phyloP scores from a whole-genome alignment of 35 echinoderm and acorn worm genomes.

The Hemicentrotus pulcherrimus region DNA sequence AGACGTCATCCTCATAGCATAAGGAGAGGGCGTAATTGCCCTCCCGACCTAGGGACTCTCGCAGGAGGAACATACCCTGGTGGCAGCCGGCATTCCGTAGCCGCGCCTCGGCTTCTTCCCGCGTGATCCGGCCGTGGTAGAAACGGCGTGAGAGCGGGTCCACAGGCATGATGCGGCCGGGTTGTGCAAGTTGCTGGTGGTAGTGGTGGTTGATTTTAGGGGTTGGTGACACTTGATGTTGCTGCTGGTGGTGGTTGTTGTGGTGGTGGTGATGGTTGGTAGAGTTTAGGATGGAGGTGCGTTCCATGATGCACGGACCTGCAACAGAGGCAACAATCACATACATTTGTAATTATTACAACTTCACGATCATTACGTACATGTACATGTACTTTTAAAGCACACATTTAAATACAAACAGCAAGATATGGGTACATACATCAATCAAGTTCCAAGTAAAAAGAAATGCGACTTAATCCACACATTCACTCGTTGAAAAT shows the following conservation, averaged over 20 bases:
- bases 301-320: conserved; percentile 21
- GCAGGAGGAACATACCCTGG: conserved; percentile 79
- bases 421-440: neutral
- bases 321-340: neutral
- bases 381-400: neutral
- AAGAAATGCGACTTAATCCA: neutral
- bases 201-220: neutral
- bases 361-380: neutral
- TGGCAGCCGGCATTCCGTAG: conserved; percentile 61
- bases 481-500: neutral
- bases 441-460: neutral
- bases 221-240: neutral
- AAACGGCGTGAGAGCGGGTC: conserved; percentile 77
- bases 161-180: neutral
- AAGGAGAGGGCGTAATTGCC: conserved; percentile 91
- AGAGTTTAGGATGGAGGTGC: neutral
- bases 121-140: conserved; percentile 87
- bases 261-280: neutral
- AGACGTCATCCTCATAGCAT: conserved; percentile 72
- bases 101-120: conserved; percentile 88
- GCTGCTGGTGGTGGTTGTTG: neutral
- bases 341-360: neutral
- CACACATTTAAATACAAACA: neutral
- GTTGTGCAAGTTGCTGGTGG: neutral
- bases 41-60: conserved; percentile 78